Evolutionary conservation across 2,113 vertebrate genomes (phyloP), one percentile per base, ranked within the genome.

Genomic region (Periophthalmus modestus): DNA sequence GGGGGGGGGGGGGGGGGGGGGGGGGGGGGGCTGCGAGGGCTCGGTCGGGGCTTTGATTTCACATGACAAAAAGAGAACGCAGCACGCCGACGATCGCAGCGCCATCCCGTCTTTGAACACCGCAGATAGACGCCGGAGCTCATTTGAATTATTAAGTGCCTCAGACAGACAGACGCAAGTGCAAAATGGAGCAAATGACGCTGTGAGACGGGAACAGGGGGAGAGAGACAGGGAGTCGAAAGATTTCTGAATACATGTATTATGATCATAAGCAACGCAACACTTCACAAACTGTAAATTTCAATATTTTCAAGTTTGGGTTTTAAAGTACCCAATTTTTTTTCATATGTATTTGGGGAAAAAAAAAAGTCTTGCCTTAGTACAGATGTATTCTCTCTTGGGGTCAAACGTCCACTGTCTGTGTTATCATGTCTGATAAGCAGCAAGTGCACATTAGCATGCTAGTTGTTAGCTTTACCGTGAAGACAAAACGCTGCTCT

Each of bases 101-200:
- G 80, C 72, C 80, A 73, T 82, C 66, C 87, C 58, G 13, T 11
- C 62, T 65, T 92, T 90, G 91, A 89, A 92, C 90, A 86, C 83
- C 79, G 80, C 61, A 65, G 83, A 87, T 88, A 87, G 7, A 43
- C 73, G 83, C 78, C 87, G 77, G 85, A 69, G 81, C 88, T 91
- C 86, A 88, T 89, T 91, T 90, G 83, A 91, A 91, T 90, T 90
- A 89, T 91, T 90, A 86, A 91, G 82, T 88, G 86, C 57, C 59
- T 68, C 79, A 47, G 66, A 67, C 39, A 66, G 65, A 63, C 59
- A 65, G 34, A 65, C 62, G 21, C 24, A 2, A 65, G 62, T 12
- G 16, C 33, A 65, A 39, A 65, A 65, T 21, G 62, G 62, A 65
- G 62, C 62, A 43, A 65, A 43, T 19, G 62, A 65, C 34, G 62